phyloP scores from a whole-genome alignment of 2,888 invertebrate genomes.

The Eilema griseolum region DNA sequence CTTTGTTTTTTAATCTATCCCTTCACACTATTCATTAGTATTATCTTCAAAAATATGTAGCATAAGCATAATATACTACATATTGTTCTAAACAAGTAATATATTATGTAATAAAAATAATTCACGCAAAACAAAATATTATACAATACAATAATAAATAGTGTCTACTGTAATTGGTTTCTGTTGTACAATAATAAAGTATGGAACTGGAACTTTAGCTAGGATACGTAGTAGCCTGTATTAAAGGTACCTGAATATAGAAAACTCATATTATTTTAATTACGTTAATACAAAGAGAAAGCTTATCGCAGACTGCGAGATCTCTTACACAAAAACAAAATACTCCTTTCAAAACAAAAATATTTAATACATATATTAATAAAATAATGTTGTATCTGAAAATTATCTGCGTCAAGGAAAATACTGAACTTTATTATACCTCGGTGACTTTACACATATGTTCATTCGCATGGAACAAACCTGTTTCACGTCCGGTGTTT shows the following conservation, averaged over 20 bases:
- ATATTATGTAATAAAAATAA: too few species aligned
- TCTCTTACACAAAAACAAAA: neutral
- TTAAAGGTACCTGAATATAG: neutral
- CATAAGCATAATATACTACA: too few species aligned
- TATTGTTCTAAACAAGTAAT: too few species aligned
- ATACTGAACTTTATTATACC: neutral
- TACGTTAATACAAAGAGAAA: neutral
- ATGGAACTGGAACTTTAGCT: too few species aligned
- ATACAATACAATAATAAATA: too few species aligned
- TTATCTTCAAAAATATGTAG: too few species aligned
- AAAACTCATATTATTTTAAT: neutral
- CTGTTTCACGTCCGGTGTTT: neutral
- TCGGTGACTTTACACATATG: conserved; percentile 2
- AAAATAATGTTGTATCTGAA: neutral
- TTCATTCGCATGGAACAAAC: conserved; percentile 2
- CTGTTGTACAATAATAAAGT: too few species aligned
- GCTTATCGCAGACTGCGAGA: neutral
- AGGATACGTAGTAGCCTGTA: too few species aligned
- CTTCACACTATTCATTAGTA: neutral
- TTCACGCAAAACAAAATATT: too few species aligned
- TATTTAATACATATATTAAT: neutral
- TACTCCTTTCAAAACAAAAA: neutral
- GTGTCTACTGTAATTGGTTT: too few species aligned
- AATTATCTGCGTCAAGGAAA: neutral
- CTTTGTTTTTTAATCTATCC: too few species aligned